Evolutionary conservation across 2,797 vertebrate species (phyloP).

Genomic region (Clarias fuscus): DNA sequence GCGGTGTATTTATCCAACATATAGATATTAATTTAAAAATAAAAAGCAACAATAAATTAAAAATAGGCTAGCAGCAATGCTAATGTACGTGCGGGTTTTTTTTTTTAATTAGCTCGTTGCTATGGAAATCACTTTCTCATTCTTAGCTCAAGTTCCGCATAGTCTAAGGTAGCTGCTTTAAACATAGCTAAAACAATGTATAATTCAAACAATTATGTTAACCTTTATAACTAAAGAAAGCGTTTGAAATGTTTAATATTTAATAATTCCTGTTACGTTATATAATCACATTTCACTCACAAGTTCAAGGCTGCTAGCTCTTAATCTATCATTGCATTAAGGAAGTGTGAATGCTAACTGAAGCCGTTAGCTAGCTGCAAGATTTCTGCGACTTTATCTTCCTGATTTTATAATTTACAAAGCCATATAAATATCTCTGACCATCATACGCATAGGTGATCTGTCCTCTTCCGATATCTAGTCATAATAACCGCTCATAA

Average conservation of each 20-base stretch:
- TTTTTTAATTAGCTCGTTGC: not conserved
- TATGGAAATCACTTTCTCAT: not conserved
- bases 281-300: not conserved
- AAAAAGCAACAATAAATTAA: not conserved
- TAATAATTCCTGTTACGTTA: not conserved
- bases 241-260: not conserved
- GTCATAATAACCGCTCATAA: not conserved
- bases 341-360: conserved; percentile 22
- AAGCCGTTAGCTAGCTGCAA: not conserved
- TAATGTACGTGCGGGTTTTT: not conserved
- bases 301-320: not conserved
- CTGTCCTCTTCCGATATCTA: not conserved
- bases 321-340: not conserved
- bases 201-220: too few relatives aligned
- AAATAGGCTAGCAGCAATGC: not conserved
- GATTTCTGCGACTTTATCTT: not conserved
- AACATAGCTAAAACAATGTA: not conserved
- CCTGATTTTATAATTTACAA: not conserved
- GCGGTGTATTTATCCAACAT: not conserved
- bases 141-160: not conserved
- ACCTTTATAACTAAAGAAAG: not conserved
- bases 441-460: not conserved
- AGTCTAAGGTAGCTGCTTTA: not conserved
- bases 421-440: too few relatives aligned
- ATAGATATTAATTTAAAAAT: not conserved